phyloP scores from a whole-genome alignment of 2,113 vertebrate genomes.

The Stercorarius parasiticus region DNA sequence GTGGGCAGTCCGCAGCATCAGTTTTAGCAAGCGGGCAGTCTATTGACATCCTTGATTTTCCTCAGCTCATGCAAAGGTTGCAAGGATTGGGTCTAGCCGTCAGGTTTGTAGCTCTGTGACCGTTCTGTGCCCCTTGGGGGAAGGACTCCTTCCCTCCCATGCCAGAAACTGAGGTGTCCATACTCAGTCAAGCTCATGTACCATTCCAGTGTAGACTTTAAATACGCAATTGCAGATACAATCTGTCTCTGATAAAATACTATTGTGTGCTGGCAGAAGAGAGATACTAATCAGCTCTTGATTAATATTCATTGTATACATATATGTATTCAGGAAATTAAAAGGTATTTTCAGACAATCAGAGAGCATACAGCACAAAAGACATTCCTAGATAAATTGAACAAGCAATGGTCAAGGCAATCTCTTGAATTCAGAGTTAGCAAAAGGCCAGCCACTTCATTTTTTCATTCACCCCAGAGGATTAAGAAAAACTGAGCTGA shows the following conservation, averaged over 20 bases:
- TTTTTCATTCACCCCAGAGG: slow-evolving; percentile 8
- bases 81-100: background rate
- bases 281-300: slow-evolving; percentile 47
- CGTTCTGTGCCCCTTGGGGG: background rate
- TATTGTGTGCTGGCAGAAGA: slow-evolving; percentile 21
- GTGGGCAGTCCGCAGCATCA: background rate
- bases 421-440: slow-evolving; percentile 27
- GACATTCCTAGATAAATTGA: background rate
- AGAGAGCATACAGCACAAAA: slow-evolving; percentile 1
- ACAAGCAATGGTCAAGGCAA: slow-evolving; percentile 30
- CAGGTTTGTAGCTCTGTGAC: background rate
- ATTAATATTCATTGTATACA: slow-evolving; percentile 60
- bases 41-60: background rate
- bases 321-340: slow-evolving; percentile 46
- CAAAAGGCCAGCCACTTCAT: background rate
- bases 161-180: background rate
- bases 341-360: slow-evolving; percentile 52
- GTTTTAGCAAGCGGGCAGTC: background rate
- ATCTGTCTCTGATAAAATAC: slow-evolving; percentile 37
- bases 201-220: background rate
- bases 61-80: background rate
- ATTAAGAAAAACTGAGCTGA: slow-evolving; percentile 49
- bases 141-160: background rate
- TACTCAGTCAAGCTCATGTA: background rate
- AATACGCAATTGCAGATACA: slow-evolving; percentile 12